Evolutionary conservation across 2,113 vertebrate species (phyloP).

Genomic region (chimpanzee (Pan troglodytes)): NHGRI_mPanTro3-v2.1_pri NC_072418.2:42369001-42369500

Average conservation of each 20-base stretch:
- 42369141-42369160: not conserved
- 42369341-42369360: no score
- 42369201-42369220: not conserved
- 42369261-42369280: not conserved
- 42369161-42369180: not conserved
- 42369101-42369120: not conserved
- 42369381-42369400: no score
- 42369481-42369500: not conserved
- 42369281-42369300: not conserved
- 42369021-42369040: not conserved
- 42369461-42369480: no score
- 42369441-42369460: no score
- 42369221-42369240: not conserved
- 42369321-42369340: no score
- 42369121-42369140: not conserved
- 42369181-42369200: not conserved
- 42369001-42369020: not conserved
- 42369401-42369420: no score
- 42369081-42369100: not conserved
- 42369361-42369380: no score
- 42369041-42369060: not conserved
- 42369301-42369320: constrained; percentile 6
- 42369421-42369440: no score
- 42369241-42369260: not conserved
- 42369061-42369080: not conserved